phyloP scores from a whole-genome alignment of 2,797 vertebrate genomes.

The Xenops minutus region DNA sequence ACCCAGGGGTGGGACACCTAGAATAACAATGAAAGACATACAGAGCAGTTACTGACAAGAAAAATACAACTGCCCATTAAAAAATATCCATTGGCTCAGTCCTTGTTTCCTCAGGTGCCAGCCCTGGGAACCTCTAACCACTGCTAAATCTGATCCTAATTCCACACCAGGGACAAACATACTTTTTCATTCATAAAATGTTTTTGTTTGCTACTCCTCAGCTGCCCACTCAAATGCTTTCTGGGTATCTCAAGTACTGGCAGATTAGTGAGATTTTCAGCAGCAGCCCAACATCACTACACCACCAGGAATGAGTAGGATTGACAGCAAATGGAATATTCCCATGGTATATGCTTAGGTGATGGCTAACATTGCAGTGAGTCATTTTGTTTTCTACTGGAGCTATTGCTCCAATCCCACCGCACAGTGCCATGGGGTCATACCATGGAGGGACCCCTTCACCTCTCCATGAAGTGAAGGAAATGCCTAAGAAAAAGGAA shows the following conservation, averaged over 20 bases:
- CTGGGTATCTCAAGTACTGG: not conserved
- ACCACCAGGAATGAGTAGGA: not conserved
- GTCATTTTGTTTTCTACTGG: not conserved
- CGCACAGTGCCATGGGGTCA: not conserved
- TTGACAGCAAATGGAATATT: not conserved
- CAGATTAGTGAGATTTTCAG: not conserved
- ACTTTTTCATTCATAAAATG: not conserved
- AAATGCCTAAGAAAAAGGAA: not conserved
- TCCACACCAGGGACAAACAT: not conserved
- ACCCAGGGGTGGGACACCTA: conserved; percentile 98
- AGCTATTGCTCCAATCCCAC: not conserved
- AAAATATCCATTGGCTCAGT: not conserved
- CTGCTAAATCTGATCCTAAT: not conserved
- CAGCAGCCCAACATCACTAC: not conserved
- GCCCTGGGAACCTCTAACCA: not conserved
- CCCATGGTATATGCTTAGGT: not conserved
- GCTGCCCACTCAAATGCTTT: not conserved
- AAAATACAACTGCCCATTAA: not conserved
- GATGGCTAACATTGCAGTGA: not conserved
- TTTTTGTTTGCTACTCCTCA: not conserved
- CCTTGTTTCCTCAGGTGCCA: conserved; percentile 7
- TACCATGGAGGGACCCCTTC: not conserved
- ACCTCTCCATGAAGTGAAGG: not conserved
- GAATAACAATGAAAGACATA: conserved; percentile 74
- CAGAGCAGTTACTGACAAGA: not conserved